Evolutionary conservation across 2,888 invertebrate genomes (phyloP).

Genomic region (Plebejus melissa): DNA sequence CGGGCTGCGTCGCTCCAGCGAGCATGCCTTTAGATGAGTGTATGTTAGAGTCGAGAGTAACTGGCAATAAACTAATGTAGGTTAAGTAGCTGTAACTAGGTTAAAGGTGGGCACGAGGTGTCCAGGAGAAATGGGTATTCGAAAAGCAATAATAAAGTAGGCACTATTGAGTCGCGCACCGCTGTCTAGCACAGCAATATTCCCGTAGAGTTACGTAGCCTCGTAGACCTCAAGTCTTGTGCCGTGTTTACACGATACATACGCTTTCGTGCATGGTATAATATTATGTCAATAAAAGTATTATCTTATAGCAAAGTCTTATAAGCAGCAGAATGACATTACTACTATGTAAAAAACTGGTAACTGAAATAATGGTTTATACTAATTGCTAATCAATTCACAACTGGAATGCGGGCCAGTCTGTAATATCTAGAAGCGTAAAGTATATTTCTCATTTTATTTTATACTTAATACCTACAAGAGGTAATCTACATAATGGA

Average conservation of each 20-base stretch:
- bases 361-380: not conserved
- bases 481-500: not conserved
- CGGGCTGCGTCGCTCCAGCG: constrained; percentile 51
- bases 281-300: not conserved
- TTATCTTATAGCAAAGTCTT: not conserved
- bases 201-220: constrained; percentile 55
- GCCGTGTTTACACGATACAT: constrained; percentile 24
- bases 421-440: not conserved
- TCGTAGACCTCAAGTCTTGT: constrained; percentile 39
- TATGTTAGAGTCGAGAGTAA: constrained; percentile 64
- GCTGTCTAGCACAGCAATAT: constrained; percentile 66
- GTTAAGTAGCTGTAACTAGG: constrained; percentile 62
- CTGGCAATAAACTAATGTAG: constrained; percentile 71
- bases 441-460: constrained; percentile 18
- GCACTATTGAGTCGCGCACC: constrained; percentile 66
- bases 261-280: not conserved
- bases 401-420: not conserved
- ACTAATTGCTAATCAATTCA: too few relatives aligned
- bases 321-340: not conserved
- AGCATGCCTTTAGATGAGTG: constrained; percentile 70
- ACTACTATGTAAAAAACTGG: not conserved
- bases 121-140: constrained; percentile 76
- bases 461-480: not conserved
- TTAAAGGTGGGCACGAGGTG: constrained; percentile 70
- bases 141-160: constrained; percentile 80